These are phyloP conservation scores for Ochlodes sylvanus DNA, from an alignment of 2,888 invertebrate species.

Conservation along the genomic window DNA sequence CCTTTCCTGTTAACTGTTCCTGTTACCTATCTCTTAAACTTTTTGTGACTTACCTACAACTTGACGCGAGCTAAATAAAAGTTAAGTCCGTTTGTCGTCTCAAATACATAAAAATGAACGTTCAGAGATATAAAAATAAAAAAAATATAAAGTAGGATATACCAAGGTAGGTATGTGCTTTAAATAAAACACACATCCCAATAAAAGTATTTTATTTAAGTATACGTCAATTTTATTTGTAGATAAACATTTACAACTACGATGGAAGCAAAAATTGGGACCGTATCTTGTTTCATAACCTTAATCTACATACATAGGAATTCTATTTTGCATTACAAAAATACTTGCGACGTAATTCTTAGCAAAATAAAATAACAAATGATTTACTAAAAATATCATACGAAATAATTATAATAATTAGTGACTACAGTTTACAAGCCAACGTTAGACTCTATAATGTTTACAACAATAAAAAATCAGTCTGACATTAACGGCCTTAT, in stretches of 20 bases:
- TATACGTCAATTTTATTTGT: constrained; percentile 65
- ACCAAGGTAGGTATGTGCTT: background rate
- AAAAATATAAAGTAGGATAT: too few species aligned
- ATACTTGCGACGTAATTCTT: constrained; percentile 44
- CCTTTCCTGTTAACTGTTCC: too few species aligned
- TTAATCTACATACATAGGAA: constrained; percentile 47
- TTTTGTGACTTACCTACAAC: too few species aligned
- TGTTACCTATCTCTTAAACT: too few species aligned
- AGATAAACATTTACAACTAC: constrained; percentile 72
- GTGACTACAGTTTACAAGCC: constrained; percentile 38
- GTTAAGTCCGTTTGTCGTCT: too few species aligned
- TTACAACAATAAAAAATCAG: constrained; percentile 54
- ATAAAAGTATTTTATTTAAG: constrained; percentile 68
- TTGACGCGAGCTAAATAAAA: too few species aligned
- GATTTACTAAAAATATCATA: constrained; percentile 44
- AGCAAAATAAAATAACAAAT: constrained; percentile 46
- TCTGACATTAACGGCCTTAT: constrained; percentile 63
- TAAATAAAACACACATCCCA: constrained; percentile 46
- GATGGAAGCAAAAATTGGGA: constrained; percentile 80
- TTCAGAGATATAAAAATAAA: too few species aligned
- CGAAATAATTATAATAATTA: constrained; percentile 40
- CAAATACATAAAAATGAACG: too few species aligned
- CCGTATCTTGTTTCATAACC: constrained; percentile 45
- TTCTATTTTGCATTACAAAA: constrained; percentile 52
- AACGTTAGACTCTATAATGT: constrained; percentile 34